These are phyloP conservation scores for Sandelia bainsii DNA, from an alignment of 2,797 vertebrate species.

Conservation along the genomic window DNA sequence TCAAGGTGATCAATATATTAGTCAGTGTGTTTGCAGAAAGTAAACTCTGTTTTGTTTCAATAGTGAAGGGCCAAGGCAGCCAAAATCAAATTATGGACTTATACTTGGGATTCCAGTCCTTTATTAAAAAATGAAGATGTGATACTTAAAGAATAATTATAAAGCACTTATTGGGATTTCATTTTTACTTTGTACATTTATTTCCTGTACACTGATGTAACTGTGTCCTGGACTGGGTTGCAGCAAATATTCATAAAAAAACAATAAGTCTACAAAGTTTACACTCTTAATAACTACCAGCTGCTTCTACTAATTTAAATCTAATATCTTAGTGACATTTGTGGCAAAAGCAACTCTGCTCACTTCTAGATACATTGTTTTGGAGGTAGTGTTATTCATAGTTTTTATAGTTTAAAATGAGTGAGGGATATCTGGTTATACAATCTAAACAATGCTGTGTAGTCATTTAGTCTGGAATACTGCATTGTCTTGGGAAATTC, in stretches of 20 bases:
- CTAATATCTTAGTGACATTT: too few relatives aligned
- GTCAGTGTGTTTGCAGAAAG: slow-evolving; percentile 32
- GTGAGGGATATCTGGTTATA: too few relatives aligned
- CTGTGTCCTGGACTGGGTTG: background rate
- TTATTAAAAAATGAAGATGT: slow-evolving; percentile 38
- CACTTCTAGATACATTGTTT: too few relatives aligned
- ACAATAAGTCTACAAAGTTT: too few relatives aligned
- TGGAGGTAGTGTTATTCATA: too few relatives aligned
- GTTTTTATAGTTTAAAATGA: too few relatives aligned
- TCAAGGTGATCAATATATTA: slow-evolving; percentile 53
- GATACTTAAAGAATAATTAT: slow-evolving; percentile 24
- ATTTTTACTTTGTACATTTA: slow-evolving; percentile 45
- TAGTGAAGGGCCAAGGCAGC: slow-evolving; percentile 28
- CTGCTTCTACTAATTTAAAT: too few relatives aligned
- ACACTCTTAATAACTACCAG: too few relatives aligned
- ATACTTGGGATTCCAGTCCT: slow-evolving; percentile 10
- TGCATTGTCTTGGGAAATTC: too few relatives aligned
- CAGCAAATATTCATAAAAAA: background rate
- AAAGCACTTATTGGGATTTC: slow-evolving; percentile 31
- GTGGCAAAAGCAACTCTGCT: too few relatives aligned
- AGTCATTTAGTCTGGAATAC: too few relatives aligned
- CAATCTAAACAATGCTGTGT: too few relatives aligned
- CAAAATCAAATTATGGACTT: slow-evolving; percentile 48
- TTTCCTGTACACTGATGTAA: slow-evolving; percentile 37
- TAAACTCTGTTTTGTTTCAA: slow-evolving; percentile 33